Conservation (phyloP, 2,113 vertebrate genomes). For the Lagopus muta region DNA sequence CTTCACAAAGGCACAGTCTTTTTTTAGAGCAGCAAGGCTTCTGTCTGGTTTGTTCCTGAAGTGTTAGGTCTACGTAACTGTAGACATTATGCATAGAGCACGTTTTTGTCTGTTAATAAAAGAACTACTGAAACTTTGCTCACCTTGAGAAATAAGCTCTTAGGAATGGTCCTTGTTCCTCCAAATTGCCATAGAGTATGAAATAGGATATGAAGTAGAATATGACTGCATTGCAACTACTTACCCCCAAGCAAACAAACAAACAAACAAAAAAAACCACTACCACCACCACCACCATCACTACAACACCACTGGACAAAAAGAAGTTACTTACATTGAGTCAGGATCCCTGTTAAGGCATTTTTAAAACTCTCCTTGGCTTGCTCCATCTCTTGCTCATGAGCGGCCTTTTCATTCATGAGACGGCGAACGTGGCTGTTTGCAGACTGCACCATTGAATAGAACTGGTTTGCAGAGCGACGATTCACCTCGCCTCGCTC, state of each 20-base stretch:
- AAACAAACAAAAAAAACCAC: slow-evolving; percentile 2
- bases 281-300: slow-evolving; percentile 63
- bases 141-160: slow-evolving; percentile 81
- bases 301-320: slow-evolving; percentile 41
- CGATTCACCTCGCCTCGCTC: slow-evolving; percentile 90
- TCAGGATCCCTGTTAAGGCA: slow-evolving; percentile 87
- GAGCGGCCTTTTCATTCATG: slow-evolving; percentile 88
- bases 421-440: slow-evolving; percentile 90
- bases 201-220: slow-evolving; percentile 72
- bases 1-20: neutral
- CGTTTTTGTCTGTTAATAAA: neutral
- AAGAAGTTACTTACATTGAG: slow-evolving; percentile 87
- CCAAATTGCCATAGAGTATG: slow-evolving; percentile 76
- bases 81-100: slow-evolving; percentile 29
- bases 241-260: slow-evolving; percentile 78
- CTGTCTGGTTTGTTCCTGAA: slow-evolving; percentile 35
- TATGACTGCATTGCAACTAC: slow-evolving; percentile 77
- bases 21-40: neutral
- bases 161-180: slow-evolving; percentile 79
- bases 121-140: slow-evolving; percentile 78
- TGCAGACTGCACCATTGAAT: slow-evolving; percentile 91
- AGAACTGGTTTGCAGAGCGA: slow-evolving; percentile 89
- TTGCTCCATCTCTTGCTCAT: slow-evolving; percentile 89
- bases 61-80: neutral
- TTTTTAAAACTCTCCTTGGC: slow-evolving; percentile 90